phyloP scores from a whole-genome alignment of 2,113 vertebrate species.

The Cranoglanis bouderius region DNA sequence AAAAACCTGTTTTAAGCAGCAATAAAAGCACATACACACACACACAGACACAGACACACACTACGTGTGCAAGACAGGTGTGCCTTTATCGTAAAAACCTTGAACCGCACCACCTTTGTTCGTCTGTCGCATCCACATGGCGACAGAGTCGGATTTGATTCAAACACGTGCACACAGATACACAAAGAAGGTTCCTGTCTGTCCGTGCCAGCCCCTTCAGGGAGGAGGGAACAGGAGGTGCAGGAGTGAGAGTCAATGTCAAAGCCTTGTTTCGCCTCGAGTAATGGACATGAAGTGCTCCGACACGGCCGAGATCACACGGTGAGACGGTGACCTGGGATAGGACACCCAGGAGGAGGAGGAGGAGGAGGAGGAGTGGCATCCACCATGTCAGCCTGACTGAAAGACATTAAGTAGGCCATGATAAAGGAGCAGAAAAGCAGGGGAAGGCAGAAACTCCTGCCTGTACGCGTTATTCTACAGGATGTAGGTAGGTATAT shows the following conservation, averaged over 20 bases:
- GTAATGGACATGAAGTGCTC: slow-evolving; percentile 43
- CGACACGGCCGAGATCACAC: slow-evolving; percentile 54
- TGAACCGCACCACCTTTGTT: slow-evolving; percentile 44
- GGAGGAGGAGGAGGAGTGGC: slow-evolving; percentile 18
- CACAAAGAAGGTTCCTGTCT: slow-evolving; percentile 31
- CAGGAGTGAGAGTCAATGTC: slow-evolving; percentile 52
- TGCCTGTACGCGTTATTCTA: background rate
- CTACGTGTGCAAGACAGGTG: slow-evolving; percentile 45
- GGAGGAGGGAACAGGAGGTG: slow-evolving; percentile 28
- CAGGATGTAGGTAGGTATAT: slow-evolving; percentile 2
- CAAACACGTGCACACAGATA: slow-evolving; percentile 15
- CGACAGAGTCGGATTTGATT: slow-evolving; percentile 46
- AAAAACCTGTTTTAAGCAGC: background rate
- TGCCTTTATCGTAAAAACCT: slow-evolving; percentile 50
- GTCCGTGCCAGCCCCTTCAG: slow-evolving; percentile 19
- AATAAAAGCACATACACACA: background rate
- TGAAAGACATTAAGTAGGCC: slow-evolving; percentile 48
- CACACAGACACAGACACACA: slow-evolving; percentile 1
- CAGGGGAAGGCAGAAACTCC: background rate
- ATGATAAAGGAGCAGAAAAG: slow-evolving; percentile 32
- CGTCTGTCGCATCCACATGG: slow-evolving; percentile 23
- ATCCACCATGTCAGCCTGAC: slow-evolving; percentile 30
- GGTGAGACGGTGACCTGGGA: slow-evolving; percentile 53
- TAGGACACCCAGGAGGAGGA: slow-evolving; percentile 21
- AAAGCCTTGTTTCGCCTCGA: slow-evolving; percentile 44